These are phyloP conservation scores for Drosophila incognita DNA, from an alignment of 2,888 invertebrate species.

Conservation along the genomic window DNA sequence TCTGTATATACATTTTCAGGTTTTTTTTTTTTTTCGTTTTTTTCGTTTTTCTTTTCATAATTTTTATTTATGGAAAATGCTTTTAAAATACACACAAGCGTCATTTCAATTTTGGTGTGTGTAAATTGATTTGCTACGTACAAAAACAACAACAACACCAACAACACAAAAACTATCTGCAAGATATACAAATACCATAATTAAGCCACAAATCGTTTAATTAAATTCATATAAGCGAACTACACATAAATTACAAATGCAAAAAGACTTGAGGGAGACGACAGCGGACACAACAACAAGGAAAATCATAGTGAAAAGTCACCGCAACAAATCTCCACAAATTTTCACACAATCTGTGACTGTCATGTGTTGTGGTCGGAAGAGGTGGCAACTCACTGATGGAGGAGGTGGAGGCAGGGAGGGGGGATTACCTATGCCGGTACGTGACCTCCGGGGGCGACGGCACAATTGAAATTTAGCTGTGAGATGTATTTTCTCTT, in stretches of 20 bases:
- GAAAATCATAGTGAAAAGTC: slow-evolving; percentile 45
- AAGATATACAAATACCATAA: slow-evolving; percentile 11
- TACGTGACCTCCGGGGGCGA: slow-evolving; percentile 20
- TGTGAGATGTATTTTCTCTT: slow-evolving; percentile 38
- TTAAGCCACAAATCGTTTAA: slow-evolving; percentile 50
- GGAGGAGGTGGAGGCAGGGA: not conserved
- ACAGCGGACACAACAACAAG: slow-evolving; percentile 15
- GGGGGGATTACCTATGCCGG: slow-evolving; percentile 2
- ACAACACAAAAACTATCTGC: slow-evolving; percentile 19
- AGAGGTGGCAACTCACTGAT: not conserved
- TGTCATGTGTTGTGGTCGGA: slow-evolving; percentile 63
- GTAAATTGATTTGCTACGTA: slow-evolving; percentile 36
- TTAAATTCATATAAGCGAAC: slow-evolving; percentile 62
- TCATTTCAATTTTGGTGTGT: slow-evolving; percentile 23
- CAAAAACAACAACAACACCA: slow-evolving; percentile 3
- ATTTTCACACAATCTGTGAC: slow-evolving; percentile 70
- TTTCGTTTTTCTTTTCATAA: slow-evolving; percentile 52
- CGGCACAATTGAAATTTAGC: slow-evolving; percentile 60
- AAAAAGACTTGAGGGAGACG: slow-evolving; percentile 10
- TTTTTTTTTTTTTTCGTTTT: not conserved
- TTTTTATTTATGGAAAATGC: slow-evolving; percentile 81
- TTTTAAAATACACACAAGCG: slow-evolving; percentile 60
- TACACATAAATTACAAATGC: slow-evolving; percentile 54
- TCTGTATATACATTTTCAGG: not conserved
- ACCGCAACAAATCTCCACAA: slow-evolving; percentile 63